Conservation (phyloP, 2,113 vertebrate species). For the Chaetodon trifascialis region DNA sequence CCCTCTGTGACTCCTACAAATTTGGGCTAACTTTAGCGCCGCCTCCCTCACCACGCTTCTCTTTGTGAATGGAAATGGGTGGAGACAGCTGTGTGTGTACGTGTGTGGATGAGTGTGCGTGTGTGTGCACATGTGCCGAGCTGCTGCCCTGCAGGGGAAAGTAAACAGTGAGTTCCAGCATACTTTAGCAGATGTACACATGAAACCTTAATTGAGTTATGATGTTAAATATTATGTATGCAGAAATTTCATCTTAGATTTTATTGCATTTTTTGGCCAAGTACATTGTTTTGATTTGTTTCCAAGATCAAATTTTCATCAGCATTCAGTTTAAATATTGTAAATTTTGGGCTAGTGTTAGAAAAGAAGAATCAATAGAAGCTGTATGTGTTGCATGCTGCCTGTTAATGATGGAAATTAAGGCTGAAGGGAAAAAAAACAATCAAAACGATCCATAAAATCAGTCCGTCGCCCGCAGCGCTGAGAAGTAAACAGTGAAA, state of each 20-base stretch:
- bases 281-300: neutral
- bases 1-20: constrained; percentile 52
- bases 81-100: constrained; percentile 43
- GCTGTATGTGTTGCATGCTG: neutral
- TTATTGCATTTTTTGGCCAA: neutral
- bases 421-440: neutral
- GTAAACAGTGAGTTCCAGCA: constrained; percentile 59
- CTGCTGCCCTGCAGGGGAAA: constrained; percentile 45
- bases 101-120: constrained; percentile 37
- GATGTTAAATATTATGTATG: neutral
- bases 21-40: constrained; percentile 52
- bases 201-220: no score
- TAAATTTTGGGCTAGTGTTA: neutral
- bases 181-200: neutral
- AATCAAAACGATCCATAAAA: neutral
- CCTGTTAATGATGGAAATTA: neutral
- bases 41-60: constrained; percentile 42
- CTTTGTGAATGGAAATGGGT: constrained; percentile 76
- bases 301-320: neutral
- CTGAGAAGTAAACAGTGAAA: neutral
- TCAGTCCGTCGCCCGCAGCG: neutral
- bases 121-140: constrained; percentile 45
- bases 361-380: neutral
- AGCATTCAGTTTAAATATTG: neutral
- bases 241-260: neutral